These are phyloP conservation scores for Papilio elwesi DNA, from an alignment of 2,888 invertebrate species.

Conservation along the genomic window DNA sequence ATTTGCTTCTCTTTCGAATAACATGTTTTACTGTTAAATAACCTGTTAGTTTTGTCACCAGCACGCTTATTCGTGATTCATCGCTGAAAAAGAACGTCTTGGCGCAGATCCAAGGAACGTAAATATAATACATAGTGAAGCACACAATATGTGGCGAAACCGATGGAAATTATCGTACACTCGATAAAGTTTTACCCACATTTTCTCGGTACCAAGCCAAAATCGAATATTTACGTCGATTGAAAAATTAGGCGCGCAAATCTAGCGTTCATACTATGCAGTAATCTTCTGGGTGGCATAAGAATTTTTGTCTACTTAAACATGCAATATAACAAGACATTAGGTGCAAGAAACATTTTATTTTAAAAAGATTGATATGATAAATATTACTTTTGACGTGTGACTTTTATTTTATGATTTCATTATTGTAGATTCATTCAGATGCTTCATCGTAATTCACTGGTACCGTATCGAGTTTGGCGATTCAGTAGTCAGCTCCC, in stretches of 20 bases:
- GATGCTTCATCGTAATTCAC: too few species aligned
- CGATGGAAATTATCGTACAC: conserved; percentile 21
- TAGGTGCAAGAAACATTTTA: neutral
- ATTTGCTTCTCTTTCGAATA: conserved; percentile 23
- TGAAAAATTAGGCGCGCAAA: conserved; percentile 20
- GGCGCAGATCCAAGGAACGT: conserved; percentile 29
- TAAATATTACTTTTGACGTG: neutral
- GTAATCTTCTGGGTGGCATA: neutral
- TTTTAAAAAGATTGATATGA: neutral
- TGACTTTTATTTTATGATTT: too few species aligned
- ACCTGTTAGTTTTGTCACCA: conserved; percentile 37
- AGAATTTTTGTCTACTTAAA: conserved; percentile 12
- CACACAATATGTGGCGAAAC: conserved; percentile 20
- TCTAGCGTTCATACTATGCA: conserved; percentile 1
- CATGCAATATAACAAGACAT: conserved; percentile 6
- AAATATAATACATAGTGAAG: conserved; percentile 27
- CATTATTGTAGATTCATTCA: too few species aligned
- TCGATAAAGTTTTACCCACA: conserved; percentile 26
- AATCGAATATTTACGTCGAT: conserved; percentile 13
- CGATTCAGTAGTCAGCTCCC: too few species aligned
- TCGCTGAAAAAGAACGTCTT: conserved; percentile 29
- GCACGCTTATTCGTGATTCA: conserved; percentile 29
- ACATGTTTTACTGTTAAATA: conserved; percentile 35
- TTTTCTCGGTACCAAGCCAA: conserved; percentile 3
- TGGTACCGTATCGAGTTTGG: too few species aligned